A percentile compares a stretch with the other conserved stretches of the same genome.
Conservation (phyloP, 2,113 vertebrate species). For the Climacteris rufus region DNA sequence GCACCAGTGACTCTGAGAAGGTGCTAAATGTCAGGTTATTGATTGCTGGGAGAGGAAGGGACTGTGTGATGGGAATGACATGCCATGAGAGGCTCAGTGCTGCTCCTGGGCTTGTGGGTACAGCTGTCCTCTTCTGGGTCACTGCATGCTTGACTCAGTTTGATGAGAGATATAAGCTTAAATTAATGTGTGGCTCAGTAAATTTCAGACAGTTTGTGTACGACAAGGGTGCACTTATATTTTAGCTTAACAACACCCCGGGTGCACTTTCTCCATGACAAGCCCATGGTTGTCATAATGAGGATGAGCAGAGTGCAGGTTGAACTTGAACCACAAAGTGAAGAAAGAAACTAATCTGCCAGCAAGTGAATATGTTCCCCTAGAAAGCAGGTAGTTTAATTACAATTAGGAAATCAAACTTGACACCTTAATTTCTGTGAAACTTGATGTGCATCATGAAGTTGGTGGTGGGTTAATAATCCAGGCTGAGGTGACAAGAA, state of each 20-base stretch:
- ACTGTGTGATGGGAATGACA: background rate
- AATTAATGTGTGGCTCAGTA: background rate
- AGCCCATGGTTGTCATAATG: accelerated
- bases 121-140: background rate
- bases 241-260: accelerated
- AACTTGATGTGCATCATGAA: background rate
- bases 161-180: background rate
- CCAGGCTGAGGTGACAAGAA: background rate
- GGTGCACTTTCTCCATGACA: accelerated
- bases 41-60: background rate
- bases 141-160: background rate
- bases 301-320: background rate
- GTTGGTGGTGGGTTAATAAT: background rate
- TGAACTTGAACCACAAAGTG: background rate
- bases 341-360: background rate
- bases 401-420: background rate
- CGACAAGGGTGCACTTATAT: background rate
- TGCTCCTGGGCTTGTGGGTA: background rate
- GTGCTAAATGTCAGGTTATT: background rate
- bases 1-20: background rate
- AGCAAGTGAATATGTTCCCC: background rate
- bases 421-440: background rate
- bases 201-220: background rate
- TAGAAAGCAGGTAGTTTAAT: background rate
- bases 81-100: accelerated